Percentiles rank a stretch among this genome's conserved stretches.
phyloP scores from a whole-genome alignment of 2,888 invertebrate genomes.

The Orthosia cruda region DNA sequence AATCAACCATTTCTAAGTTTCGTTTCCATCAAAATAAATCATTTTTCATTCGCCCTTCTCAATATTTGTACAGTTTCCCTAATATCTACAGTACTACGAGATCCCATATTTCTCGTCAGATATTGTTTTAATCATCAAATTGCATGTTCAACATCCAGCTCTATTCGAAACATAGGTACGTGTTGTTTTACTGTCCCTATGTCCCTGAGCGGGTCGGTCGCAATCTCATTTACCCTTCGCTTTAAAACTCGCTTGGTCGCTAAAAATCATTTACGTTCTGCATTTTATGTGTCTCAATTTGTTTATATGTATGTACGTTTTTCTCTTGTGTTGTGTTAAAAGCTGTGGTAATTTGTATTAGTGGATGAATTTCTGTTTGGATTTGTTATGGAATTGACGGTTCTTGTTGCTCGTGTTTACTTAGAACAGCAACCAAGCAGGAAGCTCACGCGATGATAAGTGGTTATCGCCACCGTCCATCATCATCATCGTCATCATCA shows the following conservation, averaged over 20 bases:
- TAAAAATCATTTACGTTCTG: too few relatives aligned
- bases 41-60: too few relatives aligned
- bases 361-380: too few relatives aligned
- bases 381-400: too few relatives aligned
- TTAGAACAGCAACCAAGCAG: too few relatives aligned
- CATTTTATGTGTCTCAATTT: too few relatives aligned
- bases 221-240: slow-evolving; percentile 67
- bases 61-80: neutral
- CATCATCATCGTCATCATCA: too few relatives aligned
- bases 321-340: neutral
- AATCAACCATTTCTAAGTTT: neutral
- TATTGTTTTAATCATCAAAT: slow-evolving; percentile 55
- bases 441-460: too few relatives aligned
- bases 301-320: slow-evolving; percentile 9
- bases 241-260: slow-evolving; percentile 55
- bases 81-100: neutral
- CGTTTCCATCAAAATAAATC: neutral
- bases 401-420: too few relatives aligned
- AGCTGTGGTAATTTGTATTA: too few relatives aligned
- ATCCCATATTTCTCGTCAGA: slow-evolving; percentile 4
- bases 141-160: slow-evolving; percentile 25
- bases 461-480: too few relatives aligned
- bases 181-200: slow-evolving; percentile 45
- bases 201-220: slow-evolving; percentile 28
- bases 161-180: neutral